Base-by-base conservation (phyloP, 2,888 invertebrate species). In the Bhutanitis thaidina region DNA sequence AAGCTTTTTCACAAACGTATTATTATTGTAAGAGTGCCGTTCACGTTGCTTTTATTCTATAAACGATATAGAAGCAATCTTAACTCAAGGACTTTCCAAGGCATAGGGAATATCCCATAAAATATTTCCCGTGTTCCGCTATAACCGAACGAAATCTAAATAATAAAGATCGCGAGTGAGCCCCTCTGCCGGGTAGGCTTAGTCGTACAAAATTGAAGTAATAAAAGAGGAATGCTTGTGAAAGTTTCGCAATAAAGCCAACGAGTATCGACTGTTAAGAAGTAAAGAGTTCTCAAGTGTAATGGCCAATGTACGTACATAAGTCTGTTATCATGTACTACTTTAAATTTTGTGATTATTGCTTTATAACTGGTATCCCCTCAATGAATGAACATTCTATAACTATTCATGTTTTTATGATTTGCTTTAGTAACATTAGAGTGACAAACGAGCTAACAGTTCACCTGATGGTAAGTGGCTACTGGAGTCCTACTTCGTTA, bases 201-300 rank as follows among this genome's bases (percentile, higher is more conserved):
- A 85, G 77, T 75, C 79, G 80, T 77, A 85, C 86, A 84, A 87
- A 89, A 88, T 88, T 88, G 87, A 83, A 77, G 89, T 87, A 88
- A 88, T 89, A 89, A 88, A 88, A 86, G 87, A 83, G 88, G 79
- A 88, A 88, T 87, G 88, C 85, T 78, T 75, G 80, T 77, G 75
- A 88, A 89, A 89, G 83, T 89, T 89, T 89, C 69, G 87, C 84
- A 89, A 89, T 89, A 89, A 88, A 87, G 77, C 76, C 80, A 78
- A 83, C 83, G 80, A 83, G 85, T 86, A 89, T 88, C 87, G 88
- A 88, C 86, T 89, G 86, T 80, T 84, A 85, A 87, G 87, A 78
- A 86, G 86, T 80, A 87, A 87, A 85, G 86, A 86, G 87, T 85
- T 86, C 75, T 70, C 64, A 59, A 69, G 72, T 65, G 69, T 74